A percentile compares a stretch with the other conserved stretches of the same genome.
phyloP scores from a whole-genome alignment of 92 coral and sea anemone species.

The Anthopleura xanthogrammica region DNA sequence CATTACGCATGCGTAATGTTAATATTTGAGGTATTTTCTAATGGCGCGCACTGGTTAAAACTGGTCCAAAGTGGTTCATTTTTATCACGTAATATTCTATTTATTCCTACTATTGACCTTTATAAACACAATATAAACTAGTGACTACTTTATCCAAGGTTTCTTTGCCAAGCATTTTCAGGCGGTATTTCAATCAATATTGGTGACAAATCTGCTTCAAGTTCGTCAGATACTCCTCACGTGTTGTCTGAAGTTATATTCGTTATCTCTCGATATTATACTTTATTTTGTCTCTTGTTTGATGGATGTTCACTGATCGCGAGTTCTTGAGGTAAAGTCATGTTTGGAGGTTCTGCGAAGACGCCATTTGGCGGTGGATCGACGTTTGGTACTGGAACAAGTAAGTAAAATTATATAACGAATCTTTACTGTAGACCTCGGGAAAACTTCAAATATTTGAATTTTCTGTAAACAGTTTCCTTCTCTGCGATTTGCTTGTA shows the following conservation, averaged over 20 bases:
- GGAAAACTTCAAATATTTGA: background rate
- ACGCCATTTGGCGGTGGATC: slow-evolving; percentile 73
- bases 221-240: background rate
- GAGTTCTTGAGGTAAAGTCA: slow-evolving; percentile 11
- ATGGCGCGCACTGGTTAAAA: slow-evolving; percentile 2
- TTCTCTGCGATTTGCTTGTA: too few species aligned
- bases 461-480: background rate
- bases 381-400: slow-evolving; percentile 83
- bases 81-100: slow-evolving; percentile 9
- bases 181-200: background rate
- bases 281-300: slow-evolving; percentile 5
- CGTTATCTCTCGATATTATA: background rate
- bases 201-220: background rate
- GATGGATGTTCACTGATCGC: background rate
- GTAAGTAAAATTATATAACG: slow-evolving; percentile 29
- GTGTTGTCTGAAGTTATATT: slow-evolving; percentile 21
- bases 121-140: background rate
- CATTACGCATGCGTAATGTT: slow-evolving; percentile 2
- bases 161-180: background rate
- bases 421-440: background rate
- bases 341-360: slow-evolving; percentile 52
- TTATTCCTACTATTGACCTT: background rate
- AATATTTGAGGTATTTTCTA: background rate
- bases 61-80: slow-evolving; percentile 9
- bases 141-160: background rate